Percentiles rank a stretch among this genome's conserved stretches.
phyloP scores from a whole-genome alignment of 1,140 invertebrate genomes.

The Bombus sylvicola region DNA sequence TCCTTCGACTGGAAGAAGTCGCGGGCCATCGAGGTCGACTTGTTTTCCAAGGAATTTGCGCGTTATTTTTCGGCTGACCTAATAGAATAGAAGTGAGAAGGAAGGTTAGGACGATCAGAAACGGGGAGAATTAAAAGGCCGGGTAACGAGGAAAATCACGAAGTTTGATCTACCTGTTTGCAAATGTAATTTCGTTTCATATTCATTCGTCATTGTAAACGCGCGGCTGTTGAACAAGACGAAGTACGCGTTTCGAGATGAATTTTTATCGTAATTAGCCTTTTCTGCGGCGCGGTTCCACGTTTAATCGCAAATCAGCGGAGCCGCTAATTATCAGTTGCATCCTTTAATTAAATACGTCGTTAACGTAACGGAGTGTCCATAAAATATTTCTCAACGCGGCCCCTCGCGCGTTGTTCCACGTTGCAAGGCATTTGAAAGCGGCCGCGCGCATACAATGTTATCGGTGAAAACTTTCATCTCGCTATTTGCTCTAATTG shows the following conservation, averaged over 20 bases:
- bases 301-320: slow-evolving; percentile 22
- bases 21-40: neutral
- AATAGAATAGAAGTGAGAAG: neutral
- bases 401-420: neutral
- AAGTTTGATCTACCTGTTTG: neutral
- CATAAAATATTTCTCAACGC: slow-evolving; percentile 27
- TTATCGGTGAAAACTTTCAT: slow-evolving; percentile 48
- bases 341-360: slow-evolving; percentile 39
- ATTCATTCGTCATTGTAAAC: neutral
- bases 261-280: slow-evolving; percentile 32
- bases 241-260: neutral
- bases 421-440: slow-evolving; percentile 23
- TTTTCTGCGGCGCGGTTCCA: neutral
- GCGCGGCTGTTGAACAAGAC: neutral
- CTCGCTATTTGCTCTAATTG: slow-evolving; percentile 44
- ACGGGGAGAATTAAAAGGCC: neutral
- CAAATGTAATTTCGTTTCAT: neutral
- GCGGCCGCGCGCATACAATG: slow-evolving; percentile 24
- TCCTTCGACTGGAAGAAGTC: neutral
- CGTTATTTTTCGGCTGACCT: neutral
- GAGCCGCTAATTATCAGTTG: slow-evolving; percentile 17
- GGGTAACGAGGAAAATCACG: neutral
- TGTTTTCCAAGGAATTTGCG: neutral
- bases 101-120: neutral
- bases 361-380: slow-evolving; percentile 30